Evolutionary conservation across 2,888 invertebrate genomes (phyloP).

Genomic region (Nomada fucata): DNA sequence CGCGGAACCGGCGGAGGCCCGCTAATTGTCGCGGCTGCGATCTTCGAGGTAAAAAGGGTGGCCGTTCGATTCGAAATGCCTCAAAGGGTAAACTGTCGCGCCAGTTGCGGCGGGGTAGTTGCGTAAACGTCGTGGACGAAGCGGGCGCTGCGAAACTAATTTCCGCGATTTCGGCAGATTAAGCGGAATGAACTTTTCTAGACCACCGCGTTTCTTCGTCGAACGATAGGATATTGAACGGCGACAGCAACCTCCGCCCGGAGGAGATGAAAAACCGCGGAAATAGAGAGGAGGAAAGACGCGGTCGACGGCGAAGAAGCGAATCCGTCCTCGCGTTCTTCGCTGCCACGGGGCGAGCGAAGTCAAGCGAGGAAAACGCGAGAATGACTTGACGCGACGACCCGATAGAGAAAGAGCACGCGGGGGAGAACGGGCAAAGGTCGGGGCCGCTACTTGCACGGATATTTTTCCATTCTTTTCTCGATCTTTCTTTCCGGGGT

Average conservation of each 20-base stretch:
- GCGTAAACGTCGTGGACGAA: neutral
- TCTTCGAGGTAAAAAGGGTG: neutral
- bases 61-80: neutral
- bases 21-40: neutral
- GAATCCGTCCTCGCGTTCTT: constrained; percentile 42
- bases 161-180: too few species aligned
- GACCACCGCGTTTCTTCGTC: neutral
- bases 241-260: neutral
- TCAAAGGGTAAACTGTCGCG: neutral
- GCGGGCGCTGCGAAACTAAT: too few species aligned
- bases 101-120: neutral
- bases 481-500: constrained; percentile 54
- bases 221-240: too few species aligned
- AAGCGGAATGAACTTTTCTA: too few species aligned
- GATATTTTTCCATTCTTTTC: constrained; percentile 65
- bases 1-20: too few species aligned
- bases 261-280: too few species aligned
- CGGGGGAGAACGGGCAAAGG: constrained; percentile 21
- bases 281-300: neutral
- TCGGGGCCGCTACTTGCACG: constrained; percentile 49
- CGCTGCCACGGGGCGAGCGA: constrained; percentile 50
- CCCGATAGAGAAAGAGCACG: constrained; percentile 3
- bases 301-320: constrained; percentile 16
- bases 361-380: constrained; percentile 59
- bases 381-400: constrained; percentile 61